phyloP scores from a whole-genome alignment of 2,888 invertebrate genomes.

The Nysson spinosus region DNA sequence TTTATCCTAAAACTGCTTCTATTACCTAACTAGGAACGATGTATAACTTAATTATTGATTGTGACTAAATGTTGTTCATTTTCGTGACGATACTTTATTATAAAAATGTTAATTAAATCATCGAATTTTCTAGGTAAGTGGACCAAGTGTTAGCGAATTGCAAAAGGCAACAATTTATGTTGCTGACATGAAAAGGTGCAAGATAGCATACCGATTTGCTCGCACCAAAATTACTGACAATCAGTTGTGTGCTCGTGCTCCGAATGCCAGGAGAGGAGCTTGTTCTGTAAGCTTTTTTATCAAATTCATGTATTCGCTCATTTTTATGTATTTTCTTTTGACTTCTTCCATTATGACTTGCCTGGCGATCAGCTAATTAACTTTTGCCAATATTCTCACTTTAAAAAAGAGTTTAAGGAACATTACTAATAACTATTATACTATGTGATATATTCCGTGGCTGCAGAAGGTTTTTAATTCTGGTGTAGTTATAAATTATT shows the following conservation, averaged over 20 bases:
- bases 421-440: too few relatives aligned
- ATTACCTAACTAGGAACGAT: too few relatives aligned
- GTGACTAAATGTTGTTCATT: too few relatives aligned
- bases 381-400: too few relatives aligned
- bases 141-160: conserved; percentile 61
- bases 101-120: not conserved
- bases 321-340: not conserved
- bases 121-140: conserved; percentile 48
- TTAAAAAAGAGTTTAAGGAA: too few relatives aligned
- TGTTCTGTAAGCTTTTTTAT: conserved; percentile 46
- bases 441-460: too few relatives aligned
- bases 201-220: conserved; percentile 28
- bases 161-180: conserved; percentile 80
- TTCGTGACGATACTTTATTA: too few relatives aligned
- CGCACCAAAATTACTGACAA: conserved; percentile 23
- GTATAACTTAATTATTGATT: too few relatives aligned
- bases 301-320: not conserved
- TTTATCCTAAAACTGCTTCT: too few relatives aligned
- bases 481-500: conserved; percentile 1
- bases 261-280: conserved; percentile 35
- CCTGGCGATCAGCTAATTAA: too few relatives aligned
- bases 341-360: not conserved
- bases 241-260: conserved; percentile 49
- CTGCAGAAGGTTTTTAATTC: too few relatives aligned
- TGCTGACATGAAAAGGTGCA: conserved; percentile 78